Evolutionary conservation across 2,113 vertebrate species (phyloP), one percentile per base, ranked within the genome.

Genomic region (Semicossyphus pulcher): DNA sequence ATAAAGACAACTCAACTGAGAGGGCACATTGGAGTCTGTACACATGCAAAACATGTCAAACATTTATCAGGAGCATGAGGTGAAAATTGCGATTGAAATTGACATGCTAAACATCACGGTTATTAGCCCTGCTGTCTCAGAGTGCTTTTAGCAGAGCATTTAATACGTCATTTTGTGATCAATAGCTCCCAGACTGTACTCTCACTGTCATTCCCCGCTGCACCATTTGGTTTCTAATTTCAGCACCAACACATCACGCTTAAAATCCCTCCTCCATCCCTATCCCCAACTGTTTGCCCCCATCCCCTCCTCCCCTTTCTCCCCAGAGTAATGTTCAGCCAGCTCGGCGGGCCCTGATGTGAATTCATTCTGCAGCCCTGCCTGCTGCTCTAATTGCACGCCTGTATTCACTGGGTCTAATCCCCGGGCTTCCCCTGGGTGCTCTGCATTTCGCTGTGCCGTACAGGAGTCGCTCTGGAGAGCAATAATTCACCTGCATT

Each of bases 371-470:
- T 48, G 54, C 72, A 42, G 74, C 73, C 77, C 71, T 54, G 36
- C 37, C 42, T 51, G 65, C 72, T 73, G 73, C 67, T 78, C 72
- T 90, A 86, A 89, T 86, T 87, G 72, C 63, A 65, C 29, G 67
- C 73, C 28, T 74, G 65, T 67, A 31, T 81, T 69, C 78, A 64
- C 65, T 29, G 39, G 57, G 53, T 70, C 78, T 73, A 80, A 81
- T 89, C 82, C 69, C 39, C n/a, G 57, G 26, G 25, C 56, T 41
- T 82, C 72, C 73, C 72, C 36, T 14, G 73, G 53, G 75, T 45
- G 12, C 71, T 67, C 68, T 60, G 71, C 44, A 39, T 82, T 78
- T 69, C 67, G 75, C 76, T 70, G 66, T 34, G 45, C 32, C 28
- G 10, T 60, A 59, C 72, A 84, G 58, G 37, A 53, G 62, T 51